phyloP scores from a whole-genome alignment of 2,797 vertebrate species.

The Phalanger gymnotis region DNA sequence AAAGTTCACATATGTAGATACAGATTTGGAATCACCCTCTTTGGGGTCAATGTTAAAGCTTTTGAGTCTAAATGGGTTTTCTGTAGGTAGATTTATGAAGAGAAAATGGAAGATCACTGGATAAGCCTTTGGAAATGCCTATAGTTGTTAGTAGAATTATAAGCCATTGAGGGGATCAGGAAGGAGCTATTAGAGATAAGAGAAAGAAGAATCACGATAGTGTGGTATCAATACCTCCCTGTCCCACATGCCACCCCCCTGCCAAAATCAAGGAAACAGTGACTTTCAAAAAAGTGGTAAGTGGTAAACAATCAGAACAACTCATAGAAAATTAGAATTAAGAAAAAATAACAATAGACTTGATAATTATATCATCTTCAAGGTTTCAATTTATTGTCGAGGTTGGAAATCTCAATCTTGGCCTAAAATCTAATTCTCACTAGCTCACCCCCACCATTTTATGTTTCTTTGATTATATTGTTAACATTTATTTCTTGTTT shows the following conservation, averaged over 20 bases:
- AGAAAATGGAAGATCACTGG: background rate
- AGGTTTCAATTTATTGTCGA: background rate
- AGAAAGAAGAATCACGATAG: background rate
- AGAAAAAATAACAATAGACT: background rate
- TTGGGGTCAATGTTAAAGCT: background rate
- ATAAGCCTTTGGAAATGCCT: background rate
- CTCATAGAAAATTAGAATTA: too few species aligned
- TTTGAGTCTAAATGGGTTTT: background rate
- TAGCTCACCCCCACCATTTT: background rate
- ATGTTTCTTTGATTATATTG: background rate
- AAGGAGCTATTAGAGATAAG: background rate
- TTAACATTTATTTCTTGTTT: background rate
- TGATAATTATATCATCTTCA: background rate
- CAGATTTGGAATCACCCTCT: slow-evolving; percentile 20
- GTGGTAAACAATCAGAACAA: background rate
- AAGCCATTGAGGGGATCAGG: background rate
- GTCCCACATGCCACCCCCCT: too few species aligned
- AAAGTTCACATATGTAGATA: background rate
- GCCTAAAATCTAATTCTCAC: background rate
- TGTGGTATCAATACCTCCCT: too few species aligned
- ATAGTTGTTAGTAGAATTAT: background rate
- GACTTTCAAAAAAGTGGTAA: background rate
- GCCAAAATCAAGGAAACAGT: background rate
- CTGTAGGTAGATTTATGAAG: background rate
- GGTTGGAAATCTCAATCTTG: background rate